Evolutionary conservation across 2,113 vertebrate genomes (phyloP).

Genomic region (Poecilia latipinna): DNA sequence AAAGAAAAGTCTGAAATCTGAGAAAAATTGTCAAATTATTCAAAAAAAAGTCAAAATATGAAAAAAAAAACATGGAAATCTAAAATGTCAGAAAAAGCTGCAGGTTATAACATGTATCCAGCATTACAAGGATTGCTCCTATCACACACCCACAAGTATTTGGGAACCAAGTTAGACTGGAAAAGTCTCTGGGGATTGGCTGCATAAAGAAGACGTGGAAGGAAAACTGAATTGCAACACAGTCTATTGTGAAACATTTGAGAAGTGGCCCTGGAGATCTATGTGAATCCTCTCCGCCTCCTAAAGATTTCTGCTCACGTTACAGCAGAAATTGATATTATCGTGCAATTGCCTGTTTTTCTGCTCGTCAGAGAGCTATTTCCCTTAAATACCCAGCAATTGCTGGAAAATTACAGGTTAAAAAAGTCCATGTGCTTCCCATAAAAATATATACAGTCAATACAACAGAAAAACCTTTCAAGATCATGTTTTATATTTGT

Average conservation of each 20-base stretch:
- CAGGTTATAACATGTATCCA: not conserved
- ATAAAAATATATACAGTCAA: conserved; percentile 15
- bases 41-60: no score
- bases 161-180: conserved; percentile 19
- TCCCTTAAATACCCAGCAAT: conserved; percentile 68
- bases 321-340: conserved; percentile 68
- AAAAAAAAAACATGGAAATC: no score
- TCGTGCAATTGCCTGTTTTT: conserved; percentile 41
- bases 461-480: not conserved
- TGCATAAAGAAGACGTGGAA: conserved; percentile 35
- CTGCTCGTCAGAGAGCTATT: conserved; percentile 57
- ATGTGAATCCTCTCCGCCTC: conserved; percentile 71
- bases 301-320: conserved; percentile 75
- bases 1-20: no score
- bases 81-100: no score
- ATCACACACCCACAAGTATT: not conserved
- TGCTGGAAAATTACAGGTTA: conserved; percentile 44
- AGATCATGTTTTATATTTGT: not conserved
- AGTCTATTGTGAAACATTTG: conserved; percentile 46
- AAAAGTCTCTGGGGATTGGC: conserved; percentile 39
- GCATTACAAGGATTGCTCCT: not conserved
- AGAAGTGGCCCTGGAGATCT: conserved; percentile 65
- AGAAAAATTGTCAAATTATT: no score
- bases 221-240: conserved; percentile 38
- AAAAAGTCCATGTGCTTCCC: conserved; percentile 33